Conservation (phyloP, 2,797 vertebrate species). For the Poecile montanus region DNA sequence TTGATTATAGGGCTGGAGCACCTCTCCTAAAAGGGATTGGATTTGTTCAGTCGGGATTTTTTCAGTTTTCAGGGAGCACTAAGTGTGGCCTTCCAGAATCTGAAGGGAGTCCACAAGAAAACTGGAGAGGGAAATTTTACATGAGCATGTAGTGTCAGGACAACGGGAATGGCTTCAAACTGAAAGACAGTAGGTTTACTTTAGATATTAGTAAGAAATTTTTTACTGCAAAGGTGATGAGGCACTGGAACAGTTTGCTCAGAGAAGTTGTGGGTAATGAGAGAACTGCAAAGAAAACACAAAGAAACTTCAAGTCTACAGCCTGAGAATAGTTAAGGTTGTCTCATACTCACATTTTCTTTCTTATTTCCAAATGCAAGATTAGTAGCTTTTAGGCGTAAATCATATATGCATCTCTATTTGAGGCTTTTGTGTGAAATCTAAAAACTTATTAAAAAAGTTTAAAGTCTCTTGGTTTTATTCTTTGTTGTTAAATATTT, state of each 20-base stretch:
- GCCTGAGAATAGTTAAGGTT: not conserved
- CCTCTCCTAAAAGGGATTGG: not conserved
- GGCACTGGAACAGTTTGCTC: not conserved
- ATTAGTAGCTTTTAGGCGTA: not conserved
- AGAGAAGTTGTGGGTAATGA: not conserved
- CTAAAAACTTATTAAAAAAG: not conserved
- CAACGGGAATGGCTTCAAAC: not conserved
- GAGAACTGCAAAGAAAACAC: not conserved
- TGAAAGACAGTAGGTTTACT: not conserved
- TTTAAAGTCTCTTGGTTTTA: not conserved
- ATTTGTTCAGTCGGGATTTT: not conserved
- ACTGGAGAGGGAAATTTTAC: not conserved
- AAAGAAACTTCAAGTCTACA: not conserved
- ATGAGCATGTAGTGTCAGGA: not conserved
- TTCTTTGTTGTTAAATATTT: not conserved
- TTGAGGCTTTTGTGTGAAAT: not conserved
- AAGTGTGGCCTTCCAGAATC: fast-evolving
- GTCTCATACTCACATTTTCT: not conserved
- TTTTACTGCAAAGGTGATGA: not conserved
- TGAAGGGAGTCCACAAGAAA: not conserved
- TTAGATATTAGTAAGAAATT: not conserved
- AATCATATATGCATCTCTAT: not conserved
- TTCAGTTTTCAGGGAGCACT: not conserved
- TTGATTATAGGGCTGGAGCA: not conserved
- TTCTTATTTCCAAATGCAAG: not conserved